phyloP scores from a whole-genome alignment of 2,113 vertebrate genomes.

The Phalacrocorax pelagicus region DNA sequence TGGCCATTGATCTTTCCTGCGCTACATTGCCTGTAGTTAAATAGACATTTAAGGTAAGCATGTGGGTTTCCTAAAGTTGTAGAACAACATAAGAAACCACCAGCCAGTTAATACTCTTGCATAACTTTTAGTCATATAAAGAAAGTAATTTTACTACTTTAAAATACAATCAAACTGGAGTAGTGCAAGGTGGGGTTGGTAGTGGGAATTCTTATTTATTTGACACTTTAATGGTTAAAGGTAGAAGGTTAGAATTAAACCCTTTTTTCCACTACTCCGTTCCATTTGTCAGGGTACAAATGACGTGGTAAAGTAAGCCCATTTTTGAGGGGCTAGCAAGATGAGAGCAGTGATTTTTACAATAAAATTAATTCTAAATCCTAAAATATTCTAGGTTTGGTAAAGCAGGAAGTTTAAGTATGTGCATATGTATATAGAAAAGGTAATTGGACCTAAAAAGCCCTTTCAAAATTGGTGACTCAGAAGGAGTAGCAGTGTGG shows the following conservation, averaged over 20 bases:
- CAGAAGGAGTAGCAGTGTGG: not conserved
- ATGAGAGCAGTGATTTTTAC: not conserved
- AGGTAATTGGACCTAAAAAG: not conserved
- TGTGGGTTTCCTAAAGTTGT: not conserved
- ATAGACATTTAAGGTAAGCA: not conserved
- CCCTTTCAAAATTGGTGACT: not conserved
- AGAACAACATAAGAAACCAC: not conserved
- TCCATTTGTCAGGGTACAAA: not conserved
- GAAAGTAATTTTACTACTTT: not conserved
- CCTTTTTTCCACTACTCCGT: not conserved
- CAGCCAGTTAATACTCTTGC: not conserved
- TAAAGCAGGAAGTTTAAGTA: not conserved
- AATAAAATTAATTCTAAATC: not conserved
- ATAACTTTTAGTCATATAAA: not conserved
- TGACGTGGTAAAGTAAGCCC: not conserved
- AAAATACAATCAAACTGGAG: not conserved
- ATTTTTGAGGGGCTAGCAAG: not conserved
- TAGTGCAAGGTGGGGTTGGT: not conserved
- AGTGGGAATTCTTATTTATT: not conserved
- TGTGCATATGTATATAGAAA: accelerated
- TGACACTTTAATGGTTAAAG: not conserved
- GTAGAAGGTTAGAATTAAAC: not conserved
- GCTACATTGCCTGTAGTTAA: not conserved
- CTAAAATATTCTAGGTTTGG: not conserved
- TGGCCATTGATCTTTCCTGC: not conserved